These are phyloP conservation scores for Autographa gamma DNA, from an alignment of 2,888 invertebrate genomes.

Conservation along the genomic window DNA sequence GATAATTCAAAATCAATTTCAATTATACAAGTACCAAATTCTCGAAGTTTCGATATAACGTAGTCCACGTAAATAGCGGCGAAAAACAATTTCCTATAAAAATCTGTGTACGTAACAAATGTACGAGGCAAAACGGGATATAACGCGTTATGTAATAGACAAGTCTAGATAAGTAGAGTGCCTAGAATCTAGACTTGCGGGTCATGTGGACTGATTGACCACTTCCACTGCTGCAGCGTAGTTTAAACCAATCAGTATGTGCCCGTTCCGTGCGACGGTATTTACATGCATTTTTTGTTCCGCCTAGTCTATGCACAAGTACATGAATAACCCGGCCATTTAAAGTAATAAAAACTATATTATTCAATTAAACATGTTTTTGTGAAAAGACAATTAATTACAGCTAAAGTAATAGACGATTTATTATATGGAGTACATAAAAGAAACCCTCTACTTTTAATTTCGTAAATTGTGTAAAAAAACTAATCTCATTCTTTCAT, in stretches of 20 bases:
- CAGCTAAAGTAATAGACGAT: too few relatives aligned
- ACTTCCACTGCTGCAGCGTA: conserved; percentile 77
- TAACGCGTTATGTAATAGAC: conserved; percentile 62
- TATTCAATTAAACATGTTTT: too few relatives aligned
- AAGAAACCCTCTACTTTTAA: too few relatives aligned
- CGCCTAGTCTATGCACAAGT: too few relatives aligned
- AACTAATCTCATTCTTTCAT: too few relatives aligned
- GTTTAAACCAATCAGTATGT: conserved; percentile 66
- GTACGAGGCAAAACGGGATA: conserved; percentile 56
- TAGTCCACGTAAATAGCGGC: conserved; percentile 25
- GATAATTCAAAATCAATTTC: too few relatives aligned
- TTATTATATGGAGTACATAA: too few relatives aligned
- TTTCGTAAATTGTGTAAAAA: too few relatives aligned
- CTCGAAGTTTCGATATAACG: conserved; percentile 12
- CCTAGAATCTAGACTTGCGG: conserved; percentile 81
- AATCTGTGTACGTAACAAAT: conserved; percentile 37
- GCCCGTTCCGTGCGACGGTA: conserved; percentile 7
- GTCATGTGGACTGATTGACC: conserved; percentile 84
- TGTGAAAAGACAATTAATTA: too few relatives aligned
- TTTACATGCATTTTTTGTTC: conserved; percentile 3
- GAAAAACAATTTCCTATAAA: conserved; percentile 38
- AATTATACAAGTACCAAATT: neutral
- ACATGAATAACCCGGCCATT: too few relatives aligned
- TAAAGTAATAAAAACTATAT: too few relatives aligned
- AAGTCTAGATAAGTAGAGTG: conserved; percentile 75